Conservation (phyloP, 2,888 invertebrate species). For the Meiosimyza platycephala region DNA sequence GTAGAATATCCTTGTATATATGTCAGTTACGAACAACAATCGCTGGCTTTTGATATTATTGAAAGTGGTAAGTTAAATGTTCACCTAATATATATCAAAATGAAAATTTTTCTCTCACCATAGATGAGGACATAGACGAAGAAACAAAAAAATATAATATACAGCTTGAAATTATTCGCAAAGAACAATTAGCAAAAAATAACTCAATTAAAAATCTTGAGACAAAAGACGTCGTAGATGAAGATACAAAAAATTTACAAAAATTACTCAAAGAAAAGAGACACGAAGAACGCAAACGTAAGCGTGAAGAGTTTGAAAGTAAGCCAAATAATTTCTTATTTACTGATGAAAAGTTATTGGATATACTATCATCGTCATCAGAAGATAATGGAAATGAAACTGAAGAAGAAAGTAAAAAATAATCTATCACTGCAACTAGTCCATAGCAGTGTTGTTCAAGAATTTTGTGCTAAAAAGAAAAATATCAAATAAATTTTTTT, state of each 20-base stretch:
- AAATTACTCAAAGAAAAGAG: constrained; percentile 44
- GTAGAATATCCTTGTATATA: constrained; percentile 83
- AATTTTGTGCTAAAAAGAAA: too few relatives aligned
- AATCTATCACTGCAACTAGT: neutral
- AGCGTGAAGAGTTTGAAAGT: constrained; percentile 50
- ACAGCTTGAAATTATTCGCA: constrained; percentile 44
- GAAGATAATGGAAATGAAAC: constrained; percentile 44
- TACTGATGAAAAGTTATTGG: constrained; percentile 52
- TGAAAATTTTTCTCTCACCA: neutral
- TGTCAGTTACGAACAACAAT: constrained; percentile 56
- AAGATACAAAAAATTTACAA: constrained; percentile 39
- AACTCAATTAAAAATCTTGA: constrained; percentile 15
- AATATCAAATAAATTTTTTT: too few relatives aligned
- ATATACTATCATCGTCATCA: constrained; percentile 51
- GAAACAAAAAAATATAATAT: constrained; percentile 49
- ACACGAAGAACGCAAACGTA: constrained; percentile 45
- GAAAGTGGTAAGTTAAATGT: constrained; percentile 54
- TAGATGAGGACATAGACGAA: constrained; percentile 54
- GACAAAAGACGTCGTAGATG: constrained; percentile 27
- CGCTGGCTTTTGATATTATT: constrained; percentile 55
- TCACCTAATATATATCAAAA: neutral
- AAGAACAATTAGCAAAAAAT: constrained; percentile 39
- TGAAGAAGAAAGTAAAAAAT: constrained; percentile 42
- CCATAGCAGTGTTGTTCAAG: too few relatives aligned
- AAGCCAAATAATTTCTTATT: constrained; percentile 53